Evolutionary conservation across 2,888 invertebrate genomes (phyloP).

Genomic region (Nebria salina): DNA sequence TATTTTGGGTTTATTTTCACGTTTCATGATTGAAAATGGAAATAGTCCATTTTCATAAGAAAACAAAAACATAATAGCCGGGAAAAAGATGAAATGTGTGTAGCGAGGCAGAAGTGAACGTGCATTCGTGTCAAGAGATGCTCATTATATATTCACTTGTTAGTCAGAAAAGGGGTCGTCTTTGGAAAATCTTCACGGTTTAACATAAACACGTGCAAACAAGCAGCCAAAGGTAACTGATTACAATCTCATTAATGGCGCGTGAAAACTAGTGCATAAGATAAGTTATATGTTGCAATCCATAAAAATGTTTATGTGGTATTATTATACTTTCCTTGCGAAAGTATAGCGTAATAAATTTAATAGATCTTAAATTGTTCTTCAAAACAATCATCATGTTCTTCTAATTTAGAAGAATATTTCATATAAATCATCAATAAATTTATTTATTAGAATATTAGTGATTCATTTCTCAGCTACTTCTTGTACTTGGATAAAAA

Average conservation of each 20-base stretch:
- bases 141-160: constrained; percentile 40
- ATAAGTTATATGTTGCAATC: background rate
- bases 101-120: background rate
- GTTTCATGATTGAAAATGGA: background rate
- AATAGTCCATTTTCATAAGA: background rate
- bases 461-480: too few relatives aligned
- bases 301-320: background rate
- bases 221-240: constrained; percentile 33
- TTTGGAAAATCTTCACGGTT: constrained; percentile 31
- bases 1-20: background rate
- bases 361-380: too few relatives aligned
- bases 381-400: too few relatives aligned
- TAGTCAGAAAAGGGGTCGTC: constrained; percentile 19
- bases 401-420: too few relatives aligned
- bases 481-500: too few relatives aligned
- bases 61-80: background rate
- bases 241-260: constrained; percentile 39
- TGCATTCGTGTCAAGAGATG: constrained; percentile 1
- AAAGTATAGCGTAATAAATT: too few relatives aligned
- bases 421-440: too few relatives aligned
- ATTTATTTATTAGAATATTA: too few relatives aligned
- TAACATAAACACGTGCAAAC: constrained; percentile 40
- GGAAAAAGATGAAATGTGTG: background rate
- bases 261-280: constrained; percentile 15
- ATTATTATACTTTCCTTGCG: too few relatives aligned